Evolutionary conservation across 2,113 vertebrate genomes (phyloP).

Genomic region (Genyomyrus donnyi): DNA sequence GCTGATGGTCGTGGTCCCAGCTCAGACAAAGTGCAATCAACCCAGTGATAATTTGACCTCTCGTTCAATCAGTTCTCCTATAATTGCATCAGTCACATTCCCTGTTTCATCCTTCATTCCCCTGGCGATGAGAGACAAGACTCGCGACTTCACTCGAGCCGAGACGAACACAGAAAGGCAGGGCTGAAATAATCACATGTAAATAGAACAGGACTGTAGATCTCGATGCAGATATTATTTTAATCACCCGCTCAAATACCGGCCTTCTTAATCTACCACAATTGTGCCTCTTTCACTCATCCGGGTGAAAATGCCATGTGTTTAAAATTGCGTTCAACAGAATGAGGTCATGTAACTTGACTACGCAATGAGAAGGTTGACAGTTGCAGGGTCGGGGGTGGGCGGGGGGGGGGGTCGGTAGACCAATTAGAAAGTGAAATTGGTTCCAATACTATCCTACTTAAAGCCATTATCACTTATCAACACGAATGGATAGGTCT

Average conservation of each 20-base stretch:
- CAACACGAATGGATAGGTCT: not conserved
- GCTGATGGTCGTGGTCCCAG: slow-evolving; percentile 48
- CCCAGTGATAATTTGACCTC: slow-evolving; percentile 66
- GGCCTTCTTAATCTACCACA: slow-evolving; percentile 22
- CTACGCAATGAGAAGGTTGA: slow-evolving; percentile 20
- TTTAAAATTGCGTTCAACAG: slow-evolving; percentile 29
- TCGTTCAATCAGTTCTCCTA: slow-evolving; percentile 64
- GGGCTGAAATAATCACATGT: slow-evolving; percentile 33
- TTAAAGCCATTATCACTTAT: slow-evolving; percentile 24
- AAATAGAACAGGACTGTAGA: slow-evolving; percentile 43
- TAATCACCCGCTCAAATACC: slow-evolving; percentile 35
- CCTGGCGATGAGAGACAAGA: not conserved
- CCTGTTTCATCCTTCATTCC: slow-evolving; percentile 57
- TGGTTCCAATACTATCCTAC: slow-evolving; percentile 22
- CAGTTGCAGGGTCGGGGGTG: not conserved
- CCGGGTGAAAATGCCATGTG: slow-evolving; percentile 28
- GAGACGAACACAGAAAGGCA: slow-evolving; percentile 43
- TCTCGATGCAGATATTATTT: slow-evolving; percentile 34
- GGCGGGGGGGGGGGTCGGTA: not conserved
- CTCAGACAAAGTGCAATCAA: slow-evolving; percentile 68
- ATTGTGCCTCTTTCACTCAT: slow-evolving; percentile 22
- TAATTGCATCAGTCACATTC: slow-evolving; percentile 70
- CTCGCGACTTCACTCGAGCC: not conserved
- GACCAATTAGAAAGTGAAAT: slow-evolving; percentile 21
- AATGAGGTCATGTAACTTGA: slow-evolving; percentile 27